Evolutionary conservation across 2,888 invertebrate genomes (phyloP).

Genomic region (Syrista parreyssii): DNA sequence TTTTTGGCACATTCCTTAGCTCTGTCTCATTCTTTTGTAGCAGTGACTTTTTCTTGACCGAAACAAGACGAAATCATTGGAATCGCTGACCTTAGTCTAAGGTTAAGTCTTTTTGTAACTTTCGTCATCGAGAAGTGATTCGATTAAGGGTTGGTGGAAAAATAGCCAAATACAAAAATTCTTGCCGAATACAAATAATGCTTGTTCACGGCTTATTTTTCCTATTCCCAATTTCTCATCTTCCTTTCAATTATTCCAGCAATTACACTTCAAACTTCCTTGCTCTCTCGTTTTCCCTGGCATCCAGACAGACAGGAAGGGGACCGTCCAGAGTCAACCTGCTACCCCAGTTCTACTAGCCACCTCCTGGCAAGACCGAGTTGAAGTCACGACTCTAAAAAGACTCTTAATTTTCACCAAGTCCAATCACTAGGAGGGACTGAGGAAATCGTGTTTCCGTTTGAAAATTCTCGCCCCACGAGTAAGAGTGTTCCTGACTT

Average conservation of each 20-base stretch:
- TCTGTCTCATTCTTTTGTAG: background rate
- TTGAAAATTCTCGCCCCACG: background rate
- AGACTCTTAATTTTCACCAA: background rate
- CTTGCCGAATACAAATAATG: no score
- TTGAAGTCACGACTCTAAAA: background rate
- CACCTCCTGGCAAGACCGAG: background rate
- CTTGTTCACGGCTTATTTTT: background rate
- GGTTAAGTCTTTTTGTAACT: no score
- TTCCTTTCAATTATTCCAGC: constrained; percentile 26
- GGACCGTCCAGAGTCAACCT: background rate
- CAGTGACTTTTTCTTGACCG: background rate
- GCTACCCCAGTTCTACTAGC: constrained; percentile 3
- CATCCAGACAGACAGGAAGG: background rate
- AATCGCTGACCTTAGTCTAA: no score
- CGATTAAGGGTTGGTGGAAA: no score
- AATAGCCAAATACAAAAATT: no score
- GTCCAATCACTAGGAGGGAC: background rate
- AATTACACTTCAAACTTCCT: constrained; percentile 23
- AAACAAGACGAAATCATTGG: no score
- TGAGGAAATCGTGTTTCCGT: background rate
- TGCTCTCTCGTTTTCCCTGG: constrained; percentile 8
- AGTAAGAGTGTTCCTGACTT: background rate
- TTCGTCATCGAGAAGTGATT: no score
- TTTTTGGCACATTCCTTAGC: background rate
- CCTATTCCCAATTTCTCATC: background rate